phyloP scores from a whole-genome alignment of 2,888 invertebrate species.

The Andrena bucephala region DNA sequence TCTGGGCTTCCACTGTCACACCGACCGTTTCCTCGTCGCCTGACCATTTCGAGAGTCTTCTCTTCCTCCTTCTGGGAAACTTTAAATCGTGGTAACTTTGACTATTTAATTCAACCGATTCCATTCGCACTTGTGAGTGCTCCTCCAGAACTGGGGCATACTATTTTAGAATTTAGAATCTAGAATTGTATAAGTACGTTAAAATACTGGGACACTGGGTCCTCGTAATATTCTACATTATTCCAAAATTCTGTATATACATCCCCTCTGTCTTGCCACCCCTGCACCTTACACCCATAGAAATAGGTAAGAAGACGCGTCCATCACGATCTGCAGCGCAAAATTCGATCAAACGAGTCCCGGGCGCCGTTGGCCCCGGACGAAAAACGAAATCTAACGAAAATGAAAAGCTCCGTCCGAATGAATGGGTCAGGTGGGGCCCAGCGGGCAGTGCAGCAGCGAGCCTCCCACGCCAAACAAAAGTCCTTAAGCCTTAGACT shows the following conservation, averaged over 20 bases:
- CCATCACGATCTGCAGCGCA: neutral
- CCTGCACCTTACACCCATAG: no score
- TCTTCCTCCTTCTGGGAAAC: constrained; percentile 5
- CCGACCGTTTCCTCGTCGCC: constrained; percentile 23
- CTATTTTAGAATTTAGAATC: neutral
- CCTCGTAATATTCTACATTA: no score
- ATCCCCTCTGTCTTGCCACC: no score
- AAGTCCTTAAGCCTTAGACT: constrained; percentile 85
- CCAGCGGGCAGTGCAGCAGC: constrained; percentile 66
- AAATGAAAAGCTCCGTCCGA: constrained; percentile 48
- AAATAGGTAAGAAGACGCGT: neutral
- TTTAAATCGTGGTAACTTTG: neutral
- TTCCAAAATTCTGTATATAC: no score
- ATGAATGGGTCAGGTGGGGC: constrained; percentile 66
- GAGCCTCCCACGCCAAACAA: constrained; percentile 85
- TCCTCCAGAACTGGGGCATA: neutral
- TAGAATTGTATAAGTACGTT: no score
- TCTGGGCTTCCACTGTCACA: constrained; percentile 13
- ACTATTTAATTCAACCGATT: neutral
- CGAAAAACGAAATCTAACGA: constrained; percentile 53
- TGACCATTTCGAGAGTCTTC: neutral
- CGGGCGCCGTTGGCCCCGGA: neutral
- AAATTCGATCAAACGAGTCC: constrained; percentile 49
- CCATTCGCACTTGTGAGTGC: neutral
- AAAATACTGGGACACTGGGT: neutral